phyloP scores from a whole-genome alignment of 2,797 vertebrate species.

The Acanthopagrus latus region DNA sequence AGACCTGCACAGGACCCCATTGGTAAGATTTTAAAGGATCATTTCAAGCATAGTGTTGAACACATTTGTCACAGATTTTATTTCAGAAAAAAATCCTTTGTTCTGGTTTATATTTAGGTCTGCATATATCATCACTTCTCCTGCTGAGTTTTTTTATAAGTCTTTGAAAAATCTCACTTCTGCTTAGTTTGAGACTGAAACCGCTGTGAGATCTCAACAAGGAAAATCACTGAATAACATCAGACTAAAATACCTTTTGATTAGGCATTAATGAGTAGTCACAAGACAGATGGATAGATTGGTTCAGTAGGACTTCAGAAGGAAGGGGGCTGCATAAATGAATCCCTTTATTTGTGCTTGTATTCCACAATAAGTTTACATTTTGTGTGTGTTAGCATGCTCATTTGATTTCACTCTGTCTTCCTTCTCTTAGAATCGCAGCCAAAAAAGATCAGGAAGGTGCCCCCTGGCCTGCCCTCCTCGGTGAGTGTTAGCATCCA shows the following conservation, averaged over 20 bases:
- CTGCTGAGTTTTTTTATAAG: conserved; percentile 52
- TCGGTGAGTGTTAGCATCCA: conserved; percentile 87
- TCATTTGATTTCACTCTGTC: conserved; percentile 43
- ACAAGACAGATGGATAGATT: conserved; percentile 52
- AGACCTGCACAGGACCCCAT: conserved; percentile 89
- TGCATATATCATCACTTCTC: conserved; percentile 50
- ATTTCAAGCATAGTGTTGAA: conserved; percentile 5
- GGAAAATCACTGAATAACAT: conserved; percentile 26
- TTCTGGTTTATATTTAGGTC: conserved; percentile 47
- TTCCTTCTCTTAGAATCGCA: conserved; percentile 86
- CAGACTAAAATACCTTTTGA: conserved; percentile 47
- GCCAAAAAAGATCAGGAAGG: conserved; percentile 97
- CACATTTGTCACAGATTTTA: neutral
- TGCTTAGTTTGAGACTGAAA: conserved; percentile 52
- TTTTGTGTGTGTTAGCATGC: conserved; percentile 17
- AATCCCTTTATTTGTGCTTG: conserved; percentile 24
- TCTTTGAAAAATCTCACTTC: conserved; percentile 56
- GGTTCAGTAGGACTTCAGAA: conserved; percentile 26
- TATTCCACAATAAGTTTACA: conserved; percentile 22
- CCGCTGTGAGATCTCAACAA: conserved; percentile 5
- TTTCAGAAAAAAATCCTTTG: conserved; percentile 28
- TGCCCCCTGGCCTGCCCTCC: conserved; percentile 96
- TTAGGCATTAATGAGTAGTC: conserved; percentile 49
- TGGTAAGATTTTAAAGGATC: conserved; percentile 84
- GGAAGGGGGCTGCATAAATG: conserved; percentile 11